These are phyloP conservation scores for Saimiri boliviensis DNA, from an alignment of 2,113 vertebrate species.

Conservation along the genomic window DNA sequence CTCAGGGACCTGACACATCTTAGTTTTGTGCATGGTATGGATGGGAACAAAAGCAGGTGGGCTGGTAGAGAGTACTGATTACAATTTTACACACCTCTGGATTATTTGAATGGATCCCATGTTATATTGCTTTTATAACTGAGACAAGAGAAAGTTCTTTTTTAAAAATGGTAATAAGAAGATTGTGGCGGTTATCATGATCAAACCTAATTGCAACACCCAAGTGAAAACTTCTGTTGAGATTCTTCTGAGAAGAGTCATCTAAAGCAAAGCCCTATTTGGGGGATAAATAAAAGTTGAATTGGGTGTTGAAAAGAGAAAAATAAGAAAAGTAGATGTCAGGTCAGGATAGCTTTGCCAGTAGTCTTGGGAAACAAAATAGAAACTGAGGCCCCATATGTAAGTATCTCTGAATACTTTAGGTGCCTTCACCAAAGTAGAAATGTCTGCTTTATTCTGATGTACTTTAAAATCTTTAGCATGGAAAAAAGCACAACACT, in stretches of 20 bases:
- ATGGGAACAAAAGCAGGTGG: neutral
- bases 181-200: neutral
- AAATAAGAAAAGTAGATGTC: neutral
- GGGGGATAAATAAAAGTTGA: neutral
- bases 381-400: neutral
- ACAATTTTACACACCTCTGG: neutral
- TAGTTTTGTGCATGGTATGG: neutral
- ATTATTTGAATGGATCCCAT: neutral
- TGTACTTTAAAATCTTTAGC: neutral
- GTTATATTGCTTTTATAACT: neutral
- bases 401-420: neutral
- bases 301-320: neutral
- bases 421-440: neutral
- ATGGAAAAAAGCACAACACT: rapidly evolving
- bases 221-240: neutral
- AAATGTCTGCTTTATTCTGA: neutral
- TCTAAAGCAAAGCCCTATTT: neutral
- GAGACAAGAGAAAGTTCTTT: neutral
- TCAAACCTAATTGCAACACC: neutral
- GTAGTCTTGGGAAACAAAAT: neutral
- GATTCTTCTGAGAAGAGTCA: neutral
- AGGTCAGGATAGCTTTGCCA: neutral
- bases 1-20: neutral
- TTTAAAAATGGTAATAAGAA: neutral
- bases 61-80: neutral